Evolutionary conservation across 2,888 invertebrate species (phyloP), one percentile per base, ranked within the genome.

Genomic region (Ectobius pallidus): DNA sequence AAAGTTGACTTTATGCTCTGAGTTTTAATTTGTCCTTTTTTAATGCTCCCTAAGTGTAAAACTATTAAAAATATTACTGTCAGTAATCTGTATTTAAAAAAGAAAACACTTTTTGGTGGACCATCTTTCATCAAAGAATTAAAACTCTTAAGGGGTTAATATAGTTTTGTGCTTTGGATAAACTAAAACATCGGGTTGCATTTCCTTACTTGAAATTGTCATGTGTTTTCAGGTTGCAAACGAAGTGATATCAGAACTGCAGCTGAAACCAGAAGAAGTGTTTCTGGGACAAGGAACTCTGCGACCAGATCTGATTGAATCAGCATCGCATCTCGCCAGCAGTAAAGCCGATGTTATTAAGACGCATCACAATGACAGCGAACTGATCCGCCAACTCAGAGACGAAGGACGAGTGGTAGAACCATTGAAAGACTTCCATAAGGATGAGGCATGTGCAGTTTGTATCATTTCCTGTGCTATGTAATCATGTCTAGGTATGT

Each of bases 331-430:
- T 74, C 81, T 96, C 79, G 95, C 91, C 76, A 96, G 93, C 78
- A 87, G 83, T 79, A 94, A 94, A 85, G 99, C 99, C 0, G 95
- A 97, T 80, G 93, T 93, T 32, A 99, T 99, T 81, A 99, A 99
- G 86, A 99, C 99, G 30, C 99, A 99, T 84, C 99, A 99, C 87
- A 99, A 99, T 84, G 99, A 99, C 84, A 97, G 97, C 14, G 96
- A 96, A 81, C 87, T 99, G 72, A 96, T 99, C 72, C 86, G 97
- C 73, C 87, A 89, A 78, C 85, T 84, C 49, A 80, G 90, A 72
- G 83, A 84, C 30, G 80, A 86, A 81, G 97, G 97, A 14, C 87
- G 95, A 70, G 97, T 99, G 22, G 93, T 99, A 14, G 99, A 99
- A 84, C 99, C 99, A n/a, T 87, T 99, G 72, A 93, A 92, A 84